These are phyloP conservation scores for Myrmophylax atrothorax DNA, from an alignment of 2,113 vertebrate species.

Conservation along the genomic window DNA sequence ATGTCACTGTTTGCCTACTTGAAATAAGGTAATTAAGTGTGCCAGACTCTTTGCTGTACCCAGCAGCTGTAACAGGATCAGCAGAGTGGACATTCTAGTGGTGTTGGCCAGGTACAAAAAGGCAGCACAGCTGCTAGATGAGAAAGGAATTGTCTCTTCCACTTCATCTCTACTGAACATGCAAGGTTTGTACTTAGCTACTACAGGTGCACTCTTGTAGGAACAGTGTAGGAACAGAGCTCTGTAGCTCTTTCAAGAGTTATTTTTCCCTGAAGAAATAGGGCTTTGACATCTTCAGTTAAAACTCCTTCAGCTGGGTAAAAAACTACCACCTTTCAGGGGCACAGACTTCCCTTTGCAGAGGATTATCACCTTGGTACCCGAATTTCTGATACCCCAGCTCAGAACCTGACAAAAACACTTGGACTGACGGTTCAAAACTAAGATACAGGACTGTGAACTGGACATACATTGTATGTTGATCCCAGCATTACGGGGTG, in stretches of 20 bases:
- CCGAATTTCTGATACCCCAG: not conserved
- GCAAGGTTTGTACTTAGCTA: not conserved
- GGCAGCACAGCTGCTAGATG: not conserved
- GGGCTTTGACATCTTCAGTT: not conserved
- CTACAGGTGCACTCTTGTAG: not conserved
- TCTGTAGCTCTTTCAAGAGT: not conserved
- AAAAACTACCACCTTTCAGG: not conserved
- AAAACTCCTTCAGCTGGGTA: not conserved
- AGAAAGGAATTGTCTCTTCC: not conserved
- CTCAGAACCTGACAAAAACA: not conserved
- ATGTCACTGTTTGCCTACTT: not conserved
- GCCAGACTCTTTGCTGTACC: not conserved
- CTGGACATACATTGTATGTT: not conserved
- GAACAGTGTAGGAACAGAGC: not conserved
- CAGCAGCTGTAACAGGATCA: not conserved
- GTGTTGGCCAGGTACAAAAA: not conserved
- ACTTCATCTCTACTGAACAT: not conserved
- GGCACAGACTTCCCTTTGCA: not conserved
- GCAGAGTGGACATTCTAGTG: not conserved
- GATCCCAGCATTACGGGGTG: not conserved
- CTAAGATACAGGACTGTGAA: not conserved
- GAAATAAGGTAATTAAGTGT: not conserved
- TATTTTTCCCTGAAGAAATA: not conserved
- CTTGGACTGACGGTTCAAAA: not conserved
- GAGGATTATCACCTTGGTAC: not conserved